Percentiles rank a stretch among this genome's conserved stretches.
phyloP scores from a whole-genome alignment of 2,888 invertebrate genomes.

The Hypsopygia costalis region DNA sequence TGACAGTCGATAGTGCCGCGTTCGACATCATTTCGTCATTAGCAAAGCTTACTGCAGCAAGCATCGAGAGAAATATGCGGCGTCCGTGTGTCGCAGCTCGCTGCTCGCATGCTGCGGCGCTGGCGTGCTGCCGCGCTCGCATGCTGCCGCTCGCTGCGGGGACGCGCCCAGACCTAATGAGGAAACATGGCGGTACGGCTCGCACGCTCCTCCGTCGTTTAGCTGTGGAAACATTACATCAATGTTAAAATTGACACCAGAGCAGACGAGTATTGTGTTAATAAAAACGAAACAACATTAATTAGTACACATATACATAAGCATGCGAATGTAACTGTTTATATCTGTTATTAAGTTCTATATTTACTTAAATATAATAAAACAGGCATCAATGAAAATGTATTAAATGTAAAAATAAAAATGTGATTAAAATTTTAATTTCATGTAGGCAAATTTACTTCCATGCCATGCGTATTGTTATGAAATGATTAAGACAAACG shows the following conservation, averaged over 20 bases:
- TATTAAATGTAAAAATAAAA: too few relatives aligned
- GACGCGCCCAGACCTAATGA: conserved; percentile 67
- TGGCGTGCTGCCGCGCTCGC: conserved; percentile 18
- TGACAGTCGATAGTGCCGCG: conserved; percentile 48
- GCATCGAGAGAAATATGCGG: conserved; percentile 65
- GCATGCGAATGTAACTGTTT: too few relatives aligned
- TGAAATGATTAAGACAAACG: too few relatives aligned
- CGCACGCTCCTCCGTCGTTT: conserved; percentile 86
- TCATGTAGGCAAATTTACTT: too few relatives aligned
- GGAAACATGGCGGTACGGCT: conserved; percentile 17
- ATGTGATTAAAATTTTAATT: too few relatives aligned
- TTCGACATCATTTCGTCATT: conserved; percentile 63
- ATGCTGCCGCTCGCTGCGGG: conserved; percentile 22
- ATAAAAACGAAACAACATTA: conserved; percentile 45
- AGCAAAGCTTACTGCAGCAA: conserved; percentile 76
- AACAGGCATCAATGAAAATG: too few relatives aligned
- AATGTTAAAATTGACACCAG: not conserved
- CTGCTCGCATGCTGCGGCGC: conserved; percentile 18
- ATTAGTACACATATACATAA: too few relatives aligned
- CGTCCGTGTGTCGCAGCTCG: conserved; percentile 29
- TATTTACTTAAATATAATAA: too few relatives aligned
- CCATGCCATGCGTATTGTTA: too few relatives aligned
- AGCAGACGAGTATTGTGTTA: not conserved
- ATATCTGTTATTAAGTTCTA: too few relatives aligned
- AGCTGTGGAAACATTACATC: conserved; percentile 14